Evolutionary conservation across 2,888 invertebrate species (phyloP).

Genomic region (Prosopocoilus inquinatus): DNA sequence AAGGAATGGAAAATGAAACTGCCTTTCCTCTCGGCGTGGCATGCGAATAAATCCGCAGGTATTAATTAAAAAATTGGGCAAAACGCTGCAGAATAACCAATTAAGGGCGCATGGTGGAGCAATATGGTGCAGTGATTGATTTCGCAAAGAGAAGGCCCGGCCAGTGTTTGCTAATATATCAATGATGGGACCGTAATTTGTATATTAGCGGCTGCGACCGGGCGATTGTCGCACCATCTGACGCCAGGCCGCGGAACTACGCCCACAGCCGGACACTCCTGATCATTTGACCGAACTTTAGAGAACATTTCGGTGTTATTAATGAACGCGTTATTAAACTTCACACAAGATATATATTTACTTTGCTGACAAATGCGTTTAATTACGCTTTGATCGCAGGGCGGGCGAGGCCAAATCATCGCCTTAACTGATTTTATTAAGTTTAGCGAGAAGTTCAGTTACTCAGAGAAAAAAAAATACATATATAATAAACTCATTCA

Average conservation of each 20-base stretch:
- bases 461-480: too few relatives aligned
- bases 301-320: conserved; percentile 16
- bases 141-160: conserved; percentile 25
- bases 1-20: not conserved
- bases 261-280: conserved; percentile 28
- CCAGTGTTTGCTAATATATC: conserved; percentile 32
- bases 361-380: conserved; percentile 8
- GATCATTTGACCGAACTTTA: conserved; percentile 26
- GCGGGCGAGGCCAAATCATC: too few relatives aligned
- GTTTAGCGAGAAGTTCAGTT: too few relatives aligned
- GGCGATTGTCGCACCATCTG: conserved; percentile 35
- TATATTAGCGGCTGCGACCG: conserved; percentile 34
- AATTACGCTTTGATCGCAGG: not conserved
- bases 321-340: conserved; percentile 18
- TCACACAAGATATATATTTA: conserved; percentile 5
- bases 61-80: conserved; percentile 28
- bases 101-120: conserved; percentile 25
- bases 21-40: not conserved
- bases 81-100: conserved; percentile 30
- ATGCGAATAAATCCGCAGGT: conserved; percentile 17
- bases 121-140: conserved; percentile 32
- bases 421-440: too few relatives aligned
- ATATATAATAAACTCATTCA: too few relatives aligned
- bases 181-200: conserved; percentile 34
- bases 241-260: conserved; percentile 31